phyloP scores from a whole-genome alignment of 2,113 vertebrate species.

The Ictalurus furcatus region DNA sequence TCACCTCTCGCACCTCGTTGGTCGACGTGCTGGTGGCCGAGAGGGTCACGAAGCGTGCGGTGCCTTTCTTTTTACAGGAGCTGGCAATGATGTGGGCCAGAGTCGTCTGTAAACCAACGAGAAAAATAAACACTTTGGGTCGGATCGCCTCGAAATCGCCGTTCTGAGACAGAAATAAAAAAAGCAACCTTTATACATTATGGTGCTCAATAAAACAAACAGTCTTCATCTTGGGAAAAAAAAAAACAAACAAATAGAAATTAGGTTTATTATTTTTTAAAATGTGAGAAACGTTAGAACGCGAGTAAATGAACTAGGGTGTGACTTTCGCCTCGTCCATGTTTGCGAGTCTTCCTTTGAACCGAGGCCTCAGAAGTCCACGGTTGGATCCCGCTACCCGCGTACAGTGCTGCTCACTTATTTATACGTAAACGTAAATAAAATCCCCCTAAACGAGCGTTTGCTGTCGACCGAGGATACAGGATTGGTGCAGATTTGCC shows the following conservation, averaged over 20 bases:
- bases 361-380: neutral
- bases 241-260: neutral
- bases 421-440: too few species aligned
- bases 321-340: neutral
- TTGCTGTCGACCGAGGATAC: too few species aligned
- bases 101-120: slow-evolving; percentile 83
- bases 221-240: neutral
- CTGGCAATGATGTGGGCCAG: slow-evolving; percentile 93
- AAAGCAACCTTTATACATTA: neutral
- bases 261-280: neutral
- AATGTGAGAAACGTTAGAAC: neutral
- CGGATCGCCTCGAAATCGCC: neutral
- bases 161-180: neutral
- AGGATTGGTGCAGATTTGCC: too few species aligned
- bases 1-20: slow-evolving; percentile 89
- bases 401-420: neutral
- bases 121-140: neutral
- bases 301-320: neutral
- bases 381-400: neutral
- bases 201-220: neutral
- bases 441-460: too few species aligned
- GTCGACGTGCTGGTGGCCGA: slow-evolving; percentile 90
- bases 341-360: neutral
- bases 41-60: slow-evolving; percentile 84
- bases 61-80: slow-evolving; percentile 81